phyloP scores from a whole-genome alignment of 2,113 vertebrate genomes.

The Acanthochromis polyacanthus region DNA sequence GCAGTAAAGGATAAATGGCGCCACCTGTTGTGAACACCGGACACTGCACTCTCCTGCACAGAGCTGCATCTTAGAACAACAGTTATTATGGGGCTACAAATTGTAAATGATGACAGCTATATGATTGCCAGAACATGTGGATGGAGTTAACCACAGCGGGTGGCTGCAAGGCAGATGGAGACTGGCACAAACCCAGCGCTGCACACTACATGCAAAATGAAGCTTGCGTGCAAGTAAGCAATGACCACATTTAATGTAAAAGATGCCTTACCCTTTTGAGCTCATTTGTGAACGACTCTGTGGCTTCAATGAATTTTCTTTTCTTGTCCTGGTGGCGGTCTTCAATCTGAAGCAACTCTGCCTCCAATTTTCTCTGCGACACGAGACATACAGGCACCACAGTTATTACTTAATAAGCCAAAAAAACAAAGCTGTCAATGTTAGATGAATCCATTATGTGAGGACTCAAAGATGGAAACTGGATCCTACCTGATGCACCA shows the following conservation, averaged over 20 bases:
- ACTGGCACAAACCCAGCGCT: slow-evolving; percentile 40
- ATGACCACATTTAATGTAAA: slow-evolving; percentile 32
- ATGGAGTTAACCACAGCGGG: slow-evolving; percentile 66
- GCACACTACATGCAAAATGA: slow-evolving; percentile 38
- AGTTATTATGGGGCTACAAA: slow-evolving; percentile 48
- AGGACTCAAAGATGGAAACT: neutral
- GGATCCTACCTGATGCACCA: slow-evolving; percentile 96
- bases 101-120: slow-evolving; percentile 54
- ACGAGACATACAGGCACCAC: slow-evolving; percentile 46
- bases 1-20: slow-evolving; percentile 55
- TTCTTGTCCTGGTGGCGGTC: slow-evolving; percentile 99
- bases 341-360: slow-evolving; percentile 97
- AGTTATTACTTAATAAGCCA: neutral
- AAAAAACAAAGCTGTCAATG: neutral
- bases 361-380: slow-evolving; percentile 94
- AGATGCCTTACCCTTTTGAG: slow-evolving; percentile 91
- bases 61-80: slow-evolving; percentile 38
- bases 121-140: slow-evolving; percentile 68
- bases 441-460: neutral
- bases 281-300: slow-evolving; percentile 96
- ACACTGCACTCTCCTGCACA: slow-evolving; percentile 34
- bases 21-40: slow-evolving; percentile 57
- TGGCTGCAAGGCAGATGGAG: slow-evolving; percentile 50
- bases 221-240: slow-evolving; percentile 61
- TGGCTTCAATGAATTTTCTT: slow-evolving; percentile 97